Evolutionary conservation across 1,140 invertebrate species (phyloP), one percentile per base, ranked within the genome.

Genomic region (Halesus radiatus): DNA sequence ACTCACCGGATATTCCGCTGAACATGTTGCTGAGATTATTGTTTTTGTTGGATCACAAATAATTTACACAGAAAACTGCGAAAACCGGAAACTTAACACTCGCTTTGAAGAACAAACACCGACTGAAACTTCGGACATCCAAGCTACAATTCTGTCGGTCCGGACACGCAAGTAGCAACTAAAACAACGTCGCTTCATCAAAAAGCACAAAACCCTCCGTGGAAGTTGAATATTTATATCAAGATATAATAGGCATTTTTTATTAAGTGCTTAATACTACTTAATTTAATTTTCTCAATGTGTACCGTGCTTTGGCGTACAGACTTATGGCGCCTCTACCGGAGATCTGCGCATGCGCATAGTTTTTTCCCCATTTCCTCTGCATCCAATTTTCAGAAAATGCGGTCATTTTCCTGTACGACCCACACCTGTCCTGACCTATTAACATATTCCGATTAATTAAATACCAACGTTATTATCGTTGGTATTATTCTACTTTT

Each of bases 1-100:
- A 72, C 77, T 45, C 53, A 81, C 80, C 80, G 23, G 80, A 76
- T 45, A 81, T 81, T 75, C 80, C 80, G 62, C 80, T 81, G 80
- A 81, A 81, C 80, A 81, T 81, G 18, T 78, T 78, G 74, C 60
- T 62, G 54, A 37, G n/a, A 62, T 15, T 60, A n/a, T 76, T 32
- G 20, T 76, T 64, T 66, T 77, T 66, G 45, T 53, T n/a, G 60
- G 52, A 50, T 64, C 76, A 77, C 76, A 77, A 77, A 60, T 74
- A 77, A 77, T 66, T 77, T 29, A 77, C 76, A 52, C 74, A 74
- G 18, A 23, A 76, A 32, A 26, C 72, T 76, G n/a, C 56, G 74
- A 22, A 16, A 50, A 29, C 10, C 58, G 60, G 53, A 18, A 53
- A 18, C 50, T 29, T 29, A 32, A 26, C 66, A 32, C 73, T 62